Conservation (phyloP, 2,797 vertebrate genomes). For the Aphelocoma californica region DNA sequence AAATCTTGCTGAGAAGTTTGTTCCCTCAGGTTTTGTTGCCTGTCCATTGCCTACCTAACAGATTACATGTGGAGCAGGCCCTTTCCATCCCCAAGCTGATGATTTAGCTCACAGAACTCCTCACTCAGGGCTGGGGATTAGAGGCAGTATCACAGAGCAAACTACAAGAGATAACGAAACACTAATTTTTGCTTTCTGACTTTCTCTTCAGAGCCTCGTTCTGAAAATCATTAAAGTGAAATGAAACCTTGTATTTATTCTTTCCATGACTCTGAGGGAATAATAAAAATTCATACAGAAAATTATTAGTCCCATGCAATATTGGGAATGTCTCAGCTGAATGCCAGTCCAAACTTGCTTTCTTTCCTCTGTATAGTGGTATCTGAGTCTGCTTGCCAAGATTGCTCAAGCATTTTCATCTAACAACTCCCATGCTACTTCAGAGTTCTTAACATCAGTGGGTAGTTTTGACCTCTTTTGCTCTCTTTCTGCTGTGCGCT, state of each 20-base stretch:
- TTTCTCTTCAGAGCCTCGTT: not conserved
- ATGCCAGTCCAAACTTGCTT: slow-evolving; percentile 8
- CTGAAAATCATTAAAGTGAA: slow-evolving; percentile 30
- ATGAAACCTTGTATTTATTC: slow-evolving; percentile 26
- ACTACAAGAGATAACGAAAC: not conserved
- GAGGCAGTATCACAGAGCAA: not conserved
- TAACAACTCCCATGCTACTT: not conserved
- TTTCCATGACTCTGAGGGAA: not conserved
- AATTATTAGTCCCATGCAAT: not conserved
- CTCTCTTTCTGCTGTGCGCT: not conserved
- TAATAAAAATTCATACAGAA: slow-evolving; percentile 17
- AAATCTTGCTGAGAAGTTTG: not conserved
- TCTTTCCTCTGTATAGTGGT: not conserved
- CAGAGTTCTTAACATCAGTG: not conserved
- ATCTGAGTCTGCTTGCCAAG: not conserved
- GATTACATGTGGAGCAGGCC: rapidly evolving
- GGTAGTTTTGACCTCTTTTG: not conserved
- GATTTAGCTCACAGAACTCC: not conserved
- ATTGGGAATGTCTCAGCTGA: not conserved
- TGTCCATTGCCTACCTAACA: not conserved
- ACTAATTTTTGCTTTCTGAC: not conserved
- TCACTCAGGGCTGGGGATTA: not conserved
- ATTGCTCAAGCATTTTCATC: not conserved
- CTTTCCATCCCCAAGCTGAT: not conserved
- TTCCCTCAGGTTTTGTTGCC: not conserved